Evolutionary conservation across 2,113 vertebrate genomes (phyloP).

Genomic region (Entosphenus tridentatus): DNA sequence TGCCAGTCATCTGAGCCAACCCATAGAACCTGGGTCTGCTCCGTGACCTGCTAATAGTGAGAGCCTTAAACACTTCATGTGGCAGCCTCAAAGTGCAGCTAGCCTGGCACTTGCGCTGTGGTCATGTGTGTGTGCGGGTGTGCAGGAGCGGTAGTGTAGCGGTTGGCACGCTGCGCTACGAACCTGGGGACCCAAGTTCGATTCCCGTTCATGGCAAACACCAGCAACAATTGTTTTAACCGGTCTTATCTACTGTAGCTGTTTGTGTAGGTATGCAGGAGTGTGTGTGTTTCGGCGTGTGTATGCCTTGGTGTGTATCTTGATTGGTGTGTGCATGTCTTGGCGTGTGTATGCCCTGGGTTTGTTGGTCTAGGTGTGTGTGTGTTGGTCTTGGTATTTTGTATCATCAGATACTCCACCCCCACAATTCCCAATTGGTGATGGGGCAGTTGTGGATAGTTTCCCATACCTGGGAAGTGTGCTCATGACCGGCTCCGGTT

Average conservation of each 20-base stretch:
- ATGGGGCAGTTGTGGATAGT: not conserved
- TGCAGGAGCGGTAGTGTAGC: not conserved
- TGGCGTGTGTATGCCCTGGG: not conserved
- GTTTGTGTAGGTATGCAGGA: not conserved
- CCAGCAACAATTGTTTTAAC: not conserved
- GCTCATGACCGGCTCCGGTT: not conserved
- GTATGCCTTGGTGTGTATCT: not conserved
- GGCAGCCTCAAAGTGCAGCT: too few species aligned
- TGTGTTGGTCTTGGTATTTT: not conserved
- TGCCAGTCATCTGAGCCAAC: too few species aligned
- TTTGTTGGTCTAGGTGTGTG: not conserved
- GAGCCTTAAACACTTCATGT: too few species aligned
- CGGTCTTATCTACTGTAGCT: not conserved
- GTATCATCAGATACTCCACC: not conserved
- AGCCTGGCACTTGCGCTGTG: not conserved
- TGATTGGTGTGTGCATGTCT: not conserved
- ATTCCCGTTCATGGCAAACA: not conserved
- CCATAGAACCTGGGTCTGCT: too few species aligned
- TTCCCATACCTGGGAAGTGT: not conserved
- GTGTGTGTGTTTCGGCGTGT: not conserved
- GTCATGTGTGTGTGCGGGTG: not conserved
- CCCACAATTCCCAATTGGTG: not conserved
- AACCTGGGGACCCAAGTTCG: not conserved
- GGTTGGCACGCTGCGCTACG: not conserved
- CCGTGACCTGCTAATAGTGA: too few species aligned